Evolutionary conservation across 2,888 invertebrate genomes (phyloP).

Genomic region (Meiosimyza decipiens): DNA sequence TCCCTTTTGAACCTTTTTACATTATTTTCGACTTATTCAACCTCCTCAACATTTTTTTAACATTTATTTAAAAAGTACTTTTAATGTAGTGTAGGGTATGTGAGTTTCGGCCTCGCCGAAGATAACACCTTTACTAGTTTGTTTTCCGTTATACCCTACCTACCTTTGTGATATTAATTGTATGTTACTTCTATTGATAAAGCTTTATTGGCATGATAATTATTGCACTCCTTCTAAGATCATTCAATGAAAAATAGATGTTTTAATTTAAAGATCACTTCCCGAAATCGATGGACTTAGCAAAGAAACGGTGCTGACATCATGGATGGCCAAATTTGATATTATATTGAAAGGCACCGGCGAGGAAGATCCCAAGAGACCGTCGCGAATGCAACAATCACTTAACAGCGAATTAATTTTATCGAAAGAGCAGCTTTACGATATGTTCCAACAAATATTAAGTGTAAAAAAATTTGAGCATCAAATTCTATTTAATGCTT

Average conservation of each 20-base stretch:
- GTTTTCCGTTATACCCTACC: too few relatives aligned
- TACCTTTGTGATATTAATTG: neutral
- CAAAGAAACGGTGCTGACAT: slow-evolving; percentile 98
- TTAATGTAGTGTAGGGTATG: too few relatives aligned
- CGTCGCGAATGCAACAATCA: slow-evolving; percentile 87
- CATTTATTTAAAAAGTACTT: too few relatives aligned
- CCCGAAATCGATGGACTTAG: slow-evolving; percentile 99
- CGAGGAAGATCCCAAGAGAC: slow-evolving; percentile 88
- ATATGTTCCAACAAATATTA: slow-evolving; percentile 99
- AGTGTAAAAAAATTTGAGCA: slow-evolving; percentile 99
- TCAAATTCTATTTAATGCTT: slow-evolving; percentile 97
- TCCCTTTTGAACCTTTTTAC: too few relatives aligned
- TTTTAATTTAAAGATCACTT: slow-evolving; percentile 76
- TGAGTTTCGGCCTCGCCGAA: too few relatives aligned
- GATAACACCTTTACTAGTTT: too few relatives aligned
- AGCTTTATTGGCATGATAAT: neutral
- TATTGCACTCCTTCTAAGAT: neutral
- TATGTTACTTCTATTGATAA: too few relatives aligned
- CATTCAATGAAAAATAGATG: neutral
- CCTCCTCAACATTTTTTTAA: too few relatives aligned
- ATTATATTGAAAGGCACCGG: slow-evolving; percentile 95
- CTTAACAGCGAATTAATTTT: slow-evolving; percentile 93
- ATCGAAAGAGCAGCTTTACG: slow-evolving; percentile 98
- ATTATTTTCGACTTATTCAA: too few relatives aligned
- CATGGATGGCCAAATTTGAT: slow-evolving; percentile 99